phyloP scores from a whole-genome alignment of 2,888 invertebrate genomes.

The Monochamus alternatus region DNA sequence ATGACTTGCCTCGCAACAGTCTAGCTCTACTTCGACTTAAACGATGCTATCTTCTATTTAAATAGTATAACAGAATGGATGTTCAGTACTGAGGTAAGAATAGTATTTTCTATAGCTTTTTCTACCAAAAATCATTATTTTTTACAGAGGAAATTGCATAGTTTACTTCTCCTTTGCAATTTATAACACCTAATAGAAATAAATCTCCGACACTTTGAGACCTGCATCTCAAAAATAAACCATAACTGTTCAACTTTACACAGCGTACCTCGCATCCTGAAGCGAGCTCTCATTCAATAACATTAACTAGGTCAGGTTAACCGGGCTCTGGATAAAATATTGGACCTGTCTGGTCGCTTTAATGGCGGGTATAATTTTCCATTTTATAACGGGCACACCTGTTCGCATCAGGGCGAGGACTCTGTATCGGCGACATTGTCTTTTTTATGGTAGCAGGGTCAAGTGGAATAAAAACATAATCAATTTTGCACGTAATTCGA shows the following conservation, averaged over 20 bases:
- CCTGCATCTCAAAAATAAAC: too few relatives aligned
- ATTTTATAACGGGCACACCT: slow-evolving; percentile 24
- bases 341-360: slow-evolving; percentile 12
- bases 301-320: slow-evolving; percentile 21
- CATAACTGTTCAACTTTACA: neutral
- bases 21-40: too few relatives aligned
- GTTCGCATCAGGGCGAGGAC: neutral
- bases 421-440: neutral
- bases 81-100: too few relatives aligned
- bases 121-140: too few relatives aligned
- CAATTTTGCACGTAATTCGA: neutral
- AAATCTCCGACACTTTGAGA: too few relatives aligned
- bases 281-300: slow-evolving; percentile 19
- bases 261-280: slow-evolving; percentile 20
- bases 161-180: too few relatives aligned
- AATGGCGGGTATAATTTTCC: slow-evolving; percentile 20
- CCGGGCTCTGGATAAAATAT: slow-evolving; percentile 22
- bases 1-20: too few relatives aligned
- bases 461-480: neutral
- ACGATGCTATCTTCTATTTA: too few relatives aligned
- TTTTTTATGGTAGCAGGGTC: neutral
- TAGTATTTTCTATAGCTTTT: too few relatives aligned
- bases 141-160: too few relatives aligned
- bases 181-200: too few relatives aligned
- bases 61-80: too few relatives aligned